phyloP scores from a whole-genome alignment of 2,797 vertebrate species.

The Rhinogobio ventralis region DNA sequence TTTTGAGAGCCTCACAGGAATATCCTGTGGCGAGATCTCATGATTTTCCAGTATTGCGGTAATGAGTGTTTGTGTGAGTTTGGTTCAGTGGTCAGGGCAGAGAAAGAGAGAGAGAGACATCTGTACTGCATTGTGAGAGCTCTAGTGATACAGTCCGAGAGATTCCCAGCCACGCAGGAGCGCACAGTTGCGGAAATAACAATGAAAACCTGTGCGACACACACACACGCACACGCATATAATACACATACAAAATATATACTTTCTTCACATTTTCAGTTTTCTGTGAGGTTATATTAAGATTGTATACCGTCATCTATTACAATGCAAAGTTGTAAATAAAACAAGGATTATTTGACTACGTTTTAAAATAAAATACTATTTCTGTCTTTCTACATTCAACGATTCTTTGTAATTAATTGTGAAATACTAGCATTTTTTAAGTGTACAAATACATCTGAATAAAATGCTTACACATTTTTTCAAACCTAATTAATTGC shows the following conservation, averaged over 20 bases:
- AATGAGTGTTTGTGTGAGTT: constrained; percentile 29
- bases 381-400: neutral
- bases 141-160: constrained; percentile 68
- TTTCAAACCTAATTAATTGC: neutral
- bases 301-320: neutral
- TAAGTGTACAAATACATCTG: neutral
- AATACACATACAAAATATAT: neutral
- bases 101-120: constrained; percentile 65
- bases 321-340: neutral
- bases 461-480: neutral
- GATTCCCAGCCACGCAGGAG: constrained; percentile 76
- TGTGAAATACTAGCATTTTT: neutral
- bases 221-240: constrained; percentile 24
- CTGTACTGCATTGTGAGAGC: constrained; percentile 78
- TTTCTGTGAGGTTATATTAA: constrained; percentile 32
- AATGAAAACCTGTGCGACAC: constrained; percentile 62
- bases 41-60: constrained; percentile 62
- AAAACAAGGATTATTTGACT: neutral
- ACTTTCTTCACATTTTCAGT: neutral
- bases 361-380: neutral
- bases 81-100: constrained; percentile 41
- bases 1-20: constrained; percentile 64
- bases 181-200: constrained; percentile 71
- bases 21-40: constrained; percentile 63
- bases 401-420: neutral